A percentile compares a stretch with the other conserved stretches of the same genome.
Conservation (phyloP, 2,888 invertebrate species). For the Sialis lutaria region DNA sequence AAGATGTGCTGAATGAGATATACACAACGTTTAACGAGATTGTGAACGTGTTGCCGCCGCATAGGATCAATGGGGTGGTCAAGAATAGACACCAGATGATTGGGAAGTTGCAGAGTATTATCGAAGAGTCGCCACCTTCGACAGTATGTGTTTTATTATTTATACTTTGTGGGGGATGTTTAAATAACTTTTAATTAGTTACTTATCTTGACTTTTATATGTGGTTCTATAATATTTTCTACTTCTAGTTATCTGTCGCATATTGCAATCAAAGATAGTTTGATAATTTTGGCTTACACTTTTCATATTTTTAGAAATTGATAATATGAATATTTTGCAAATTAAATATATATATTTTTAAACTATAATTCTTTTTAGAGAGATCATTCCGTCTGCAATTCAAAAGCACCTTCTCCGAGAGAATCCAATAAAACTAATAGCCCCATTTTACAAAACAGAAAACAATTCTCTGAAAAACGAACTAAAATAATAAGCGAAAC, state of each 20-base stretch:
- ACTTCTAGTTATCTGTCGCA: too few relatives aligned
- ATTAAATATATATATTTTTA: neutral
- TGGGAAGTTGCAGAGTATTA: constrained; percentile 4
- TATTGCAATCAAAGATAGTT: neutral
- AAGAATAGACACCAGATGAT: neutral
- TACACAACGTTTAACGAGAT: constrained; percentile 2
- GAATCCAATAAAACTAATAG: neutral
- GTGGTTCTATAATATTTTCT: too few relatives aligned
- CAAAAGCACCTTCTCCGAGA: too few relatives aligned
- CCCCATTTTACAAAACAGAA: neutral
- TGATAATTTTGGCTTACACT: neutral
- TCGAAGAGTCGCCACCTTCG: constrained; percentile 1
- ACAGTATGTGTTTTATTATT: too few relatives aligned
- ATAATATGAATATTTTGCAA: too few relatives aligned
- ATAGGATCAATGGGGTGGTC: neutral
- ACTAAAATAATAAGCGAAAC: neutral
- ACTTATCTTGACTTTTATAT: too few relatives aligned
- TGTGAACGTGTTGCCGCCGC: neutral
- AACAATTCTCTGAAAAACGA: neutral
- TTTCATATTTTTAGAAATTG: too few relatives aligned
- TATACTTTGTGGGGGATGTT: too few relatives aligned
- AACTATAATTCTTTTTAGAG: too few relatives aligned
- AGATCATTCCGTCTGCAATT: too few relatives aligned
- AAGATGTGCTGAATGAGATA: constrained; percentile 3
- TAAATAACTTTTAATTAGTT: too few relatives aligned